These are phyloP conservation scores for Sitobion miscanthi DNA, from an alignment of 1,140 invertebrate genomes.

Conservation along the genomic window DNA sequence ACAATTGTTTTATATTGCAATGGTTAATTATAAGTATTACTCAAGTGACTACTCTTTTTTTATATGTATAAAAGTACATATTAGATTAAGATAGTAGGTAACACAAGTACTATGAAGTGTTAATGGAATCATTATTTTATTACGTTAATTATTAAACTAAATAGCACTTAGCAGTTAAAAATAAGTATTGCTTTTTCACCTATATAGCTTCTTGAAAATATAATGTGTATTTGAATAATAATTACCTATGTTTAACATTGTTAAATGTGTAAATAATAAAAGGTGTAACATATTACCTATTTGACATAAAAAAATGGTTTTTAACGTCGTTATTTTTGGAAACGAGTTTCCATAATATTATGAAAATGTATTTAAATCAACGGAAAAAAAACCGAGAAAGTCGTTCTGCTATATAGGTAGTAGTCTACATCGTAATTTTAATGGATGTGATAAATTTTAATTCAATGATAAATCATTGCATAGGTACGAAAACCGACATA, in stretches of 20 bases:
- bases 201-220: neutral
- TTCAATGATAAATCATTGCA: no score
- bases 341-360: no score
- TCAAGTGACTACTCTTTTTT: neutral
- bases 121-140: neutral
- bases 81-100: neutral
- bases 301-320: no score
- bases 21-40: neutral
- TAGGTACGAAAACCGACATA: no score
- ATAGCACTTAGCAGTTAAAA: neutral
- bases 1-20: neutral
- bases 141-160: neutral
- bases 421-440: no score
- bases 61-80: neutral
- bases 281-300: neutral
- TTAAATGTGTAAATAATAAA: neutral
- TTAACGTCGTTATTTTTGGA: no score
- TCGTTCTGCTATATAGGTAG: no score
- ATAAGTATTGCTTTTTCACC: neutral
- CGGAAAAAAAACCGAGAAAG: no score
- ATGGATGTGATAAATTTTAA: no score
- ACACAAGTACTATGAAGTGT: neutral
- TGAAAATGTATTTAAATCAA: no score
- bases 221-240: neutral
- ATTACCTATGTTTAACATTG: neutral